Conservation (phyloP, 2,797 vertebrate genomes). For the Holocentrus rufus region DNA sequence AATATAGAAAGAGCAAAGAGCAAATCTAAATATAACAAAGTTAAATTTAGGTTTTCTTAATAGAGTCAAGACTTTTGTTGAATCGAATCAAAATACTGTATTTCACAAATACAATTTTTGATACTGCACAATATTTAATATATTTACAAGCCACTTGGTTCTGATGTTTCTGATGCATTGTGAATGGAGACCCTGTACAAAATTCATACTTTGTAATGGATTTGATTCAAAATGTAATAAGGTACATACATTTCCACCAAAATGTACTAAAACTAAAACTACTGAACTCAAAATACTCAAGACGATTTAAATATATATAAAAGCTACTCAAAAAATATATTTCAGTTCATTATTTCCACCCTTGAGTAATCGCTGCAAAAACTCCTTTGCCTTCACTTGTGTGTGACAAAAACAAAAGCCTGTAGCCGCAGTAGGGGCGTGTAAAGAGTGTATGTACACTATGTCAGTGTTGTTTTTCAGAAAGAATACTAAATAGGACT, state of each 20-base stretch:
- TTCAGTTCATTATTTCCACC: slow-evolving; percentile 19
- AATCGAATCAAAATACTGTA: no score
- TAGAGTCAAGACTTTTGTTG: no score
- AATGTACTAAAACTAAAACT: background rate
- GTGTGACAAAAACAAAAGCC: background rate
- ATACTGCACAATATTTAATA: no score
- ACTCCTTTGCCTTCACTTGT: slow-evolving; percentile 12
- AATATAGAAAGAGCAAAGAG: no score
- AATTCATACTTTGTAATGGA: no score
- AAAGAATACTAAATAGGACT: slow-evolving; percentile 45
- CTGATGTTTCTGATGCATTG: no score
- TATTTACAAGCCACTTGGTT: no score
- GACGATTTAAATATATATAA: background rate
- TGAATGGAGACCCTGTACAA: no score
- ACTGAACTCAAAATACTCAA: background rate
- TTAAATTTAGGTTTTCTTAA: no score
- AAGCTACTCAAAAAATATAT: background rate
- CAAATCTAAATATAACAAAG: no score
- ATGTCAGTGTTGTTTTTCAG: slow-evolving; percentile 9
- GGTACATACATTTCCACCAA: slow-evolving; percentile 10
- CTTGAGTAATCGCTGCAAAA: slow-evolving; percentile 17
- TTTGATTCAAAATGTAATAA: no score
- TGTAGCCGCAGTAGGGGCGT: slow-evolving; percentile 21
- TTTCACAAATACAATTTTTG: no score
- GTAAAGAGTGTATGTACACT: slow-evolving; percentile 3